Percentiles rank a stretch among this genome's conserved stretches.
These are phyloP conservation scores for Steinernema carpocapsae DNA, from an alignment of 2,888 invertebrate genomes.

Conservation along the genomic window DNA sequence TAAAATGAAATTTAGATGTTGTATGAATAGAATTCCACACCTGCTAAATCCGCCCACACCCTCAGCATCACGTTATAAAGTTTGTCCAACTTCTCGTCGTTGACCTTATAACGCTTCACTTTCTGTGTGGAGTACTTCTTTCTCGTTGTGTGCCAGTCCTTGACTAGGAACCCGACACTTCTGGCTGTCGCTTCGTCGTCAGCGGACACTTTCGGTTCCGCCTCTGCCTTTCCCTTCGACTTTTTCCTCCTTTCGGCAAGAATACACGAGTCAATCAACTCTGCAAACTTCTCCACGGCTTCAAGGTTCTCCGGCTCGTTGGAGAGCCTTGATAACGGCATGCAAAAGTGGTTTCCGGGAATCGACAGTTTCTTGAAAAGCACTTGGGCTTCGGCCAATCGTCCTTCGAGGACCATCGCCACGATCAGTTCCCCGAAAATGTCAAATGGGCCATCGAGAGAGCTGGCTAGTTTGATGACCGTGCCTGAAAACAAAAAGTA, in stretches of 20 bases:
- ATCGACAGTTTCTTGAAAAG: slow-evolving; percentile 32
- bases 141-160: not conserved
- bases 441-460: slow-evolving; percentile 20
- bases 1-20: not conserved
- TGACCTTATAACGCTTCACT: slow-evolving; percentile 20
- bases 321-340: slow-evolving; percentile 17
- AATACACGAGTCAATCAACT: slow-evolving; percentile 12
- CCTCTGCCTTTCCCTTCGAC: not conserved
- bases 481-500: not conserved
- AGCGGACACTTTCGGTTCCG: not conserved
- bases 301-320: not conserved
- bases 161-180: slow-evolving; percentile 5
- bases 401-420: slow-evolving; percentile 33
- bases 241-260: slow-evolving; percentile 6
- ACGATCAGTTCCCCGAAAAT: slow-evolving; percentile 37
- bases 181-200: not conserved
- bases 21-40: not conserved
- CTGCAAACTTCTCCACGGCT: slow-evolving; percentile 5
- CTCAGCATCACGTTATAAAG: not conserved
- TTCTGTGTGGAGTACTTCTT: not conserved
- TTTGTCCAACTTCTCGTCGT: slow-evolving; percentile 26
- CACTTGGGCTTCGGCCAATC: slow-evolving; percentile 29
- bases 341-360: slow-evolving; percentile 32
- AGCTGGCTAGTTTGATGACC: slow-evolving; percentile 8
- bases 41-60: slow-evolving; percentile 22